Conservation (phyloP, 2,113 vertebrate genomes). For the Cololabis saira region DNA sequence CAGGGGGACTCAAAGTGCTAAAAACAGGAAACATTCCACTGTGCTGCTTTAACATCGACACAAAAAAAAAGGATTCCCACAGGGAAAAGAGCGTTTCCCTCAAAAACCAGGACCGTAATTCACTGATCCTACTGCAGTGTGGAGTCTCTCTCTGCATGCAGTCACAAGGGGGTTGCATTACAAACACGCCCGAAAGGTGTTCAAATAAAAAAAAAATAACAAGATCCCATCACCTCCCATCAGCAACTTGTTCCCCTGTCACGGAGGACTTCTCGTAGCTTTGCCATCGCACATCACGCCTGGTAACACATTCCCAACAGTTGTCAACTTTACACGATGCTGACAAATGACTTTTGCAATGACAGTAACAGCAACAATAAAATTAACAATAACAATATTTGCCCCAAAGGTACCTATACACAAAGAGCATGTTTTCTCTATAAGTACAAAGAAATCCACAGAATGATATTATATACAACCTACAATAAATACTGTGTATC, state of each 20-base stretch:
- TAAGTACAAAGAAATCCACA: conserved; percentile 86
- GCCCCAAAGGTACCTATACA: conserved; percentile 83
- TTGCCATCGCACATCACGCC: conserved; percentile 40
- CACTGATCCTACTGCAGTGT: conserved; percentile 48
- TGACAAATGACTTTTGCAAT: conserved; percentile 60
- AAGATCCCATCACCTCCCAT: conserved; percentile 52
- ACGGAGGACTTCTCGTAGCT: conserved; percentile 31
- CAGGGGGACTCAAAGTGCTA: too few relatives aligned
- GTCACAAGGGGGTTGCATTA: conserved; percentile 23
- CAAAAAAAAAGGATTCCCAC: conserved; percentile 12
- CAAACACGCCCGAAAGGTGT: conserved; percentile 33
- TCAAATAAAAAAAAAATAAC: conserved; percentile 38
- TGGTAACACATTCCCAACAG: conserved; percentile 62
- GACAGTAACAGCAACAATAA: conserved; percentile 81
- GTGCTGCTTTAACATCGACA: neutral
- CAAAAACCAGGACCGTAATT: conserved; percentile 35
- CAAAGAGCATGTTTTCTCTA: conserved; percentile 80
- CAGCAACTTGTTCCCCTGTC: conserved; percentile 30
- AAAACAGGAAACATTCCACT: neutral
- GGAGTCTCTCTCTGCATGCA: conserved; percentile 51
- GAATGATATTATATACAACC: conserved; percentile 89
- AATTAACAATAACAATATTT: conserved; percentile 81
- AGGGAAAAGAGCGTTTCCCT: conserved; percentile 24
- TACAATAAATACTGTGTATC: conserved; percentile 92
- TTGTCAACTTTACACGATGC: conserved; percentile 50